phyloP scores from a whole-genome alignment of 2,113 vertebrate species.

The Corydoras maculifer region DNA sequence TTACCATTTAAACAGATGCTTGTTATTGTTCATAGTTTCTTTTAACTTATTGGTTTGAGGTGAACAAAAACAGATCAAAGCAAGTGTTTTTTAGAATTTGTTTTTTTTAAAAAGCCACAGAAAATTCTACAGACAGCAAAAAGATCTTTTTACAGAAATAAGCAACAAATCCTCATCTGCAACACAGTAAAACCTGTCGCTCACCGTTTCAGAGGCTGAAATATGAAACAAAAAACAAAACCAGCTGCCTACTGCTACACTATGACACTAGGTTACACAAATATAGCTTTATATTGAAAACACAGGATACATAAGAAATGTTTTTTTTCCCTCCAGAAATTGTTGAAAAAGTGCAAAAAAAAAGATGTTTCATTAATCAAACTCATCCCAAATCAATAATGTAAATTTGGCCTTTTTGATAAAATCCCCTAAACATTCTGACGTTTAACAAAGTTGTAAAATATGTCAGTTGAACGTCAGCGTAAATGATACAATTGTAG shows the following conservation, averaged over 20 bases:
- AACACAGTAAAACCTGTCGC: conserved; percentile 60
- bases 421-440: conserved; percentile 74
- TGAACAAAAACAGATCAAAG: conserved; percentile 76
- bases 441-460: conserved; percentile 75
- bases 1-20: too few relatives aligned
- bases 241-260: conserved; percentile 72
- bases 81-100: conserved; percentile 63
- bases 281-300: conserved; percentile 75
- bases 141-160: conserved; percentile 84
- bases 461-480: conserved; percentile 67
- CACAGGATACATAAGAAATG: conserved; percentile 88
- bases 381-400: conserved; percentile 65
- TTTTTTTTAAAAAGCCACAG: conserved; percentile 83
- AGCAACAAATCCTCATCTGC: conserved; percentile 75
- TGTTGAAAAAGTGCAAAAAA: conserved; percentile 89
- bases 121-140: conserved; percentile 91
- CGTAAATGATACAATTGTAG: conserved; percentile 67
- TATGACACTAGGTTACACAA: conserved; percentile 82
- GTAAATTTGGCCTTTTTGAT: conserved; percentile 65
- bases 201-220: conserved; percentile 61
- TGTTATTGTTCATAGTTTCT: too few relatives aligned
- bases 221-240: conserved; percentile 62
- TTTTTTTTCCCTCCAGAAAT: conserved; percentile 80
- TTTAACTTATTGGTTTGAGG: conserved; percentile 48
- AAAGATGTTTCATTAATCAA: conserved; percentile 76